phyloP scores from a whole-genome alignment of 2,797 vertebrate genomes.

The Florisuga fusca region DNA sequence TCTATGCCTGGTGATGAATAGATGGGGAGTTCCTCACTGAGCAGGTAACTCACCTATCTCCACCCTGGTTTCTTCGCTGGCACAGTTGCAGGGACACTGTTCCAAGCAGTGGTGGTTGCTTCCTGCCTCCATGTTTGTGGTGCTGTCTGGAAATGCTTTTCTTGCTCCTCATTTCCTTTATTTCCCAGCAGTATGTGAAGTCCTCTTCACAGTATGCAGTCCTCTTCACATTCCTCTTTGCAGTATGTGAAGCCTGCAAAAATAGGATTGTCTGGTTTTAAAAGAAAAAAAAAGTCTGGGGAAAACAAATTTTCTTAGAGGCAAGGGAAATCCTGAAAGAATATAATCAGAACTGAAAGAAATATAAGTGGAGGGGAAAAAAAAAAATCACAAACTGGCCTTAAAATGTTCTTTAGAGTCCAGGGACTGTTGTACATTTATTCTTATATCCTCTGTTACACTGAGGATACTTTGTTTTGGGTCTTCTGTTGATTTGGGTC shows the following conservation, averaged over 20 bases:
- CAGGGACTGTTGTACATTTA: not conserved
- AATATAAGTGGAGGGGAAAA: not conserved
- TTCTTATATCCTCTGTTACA: not conserved
- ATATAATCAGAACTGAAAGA: not conserved
- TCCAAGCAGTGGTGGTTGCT: not conserved
- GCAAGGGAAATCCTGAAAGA: not conserved
- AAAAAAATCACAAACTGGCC: not conserved
- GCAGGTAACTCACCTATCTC: not conserved
- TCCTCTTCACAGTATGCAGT: too few relatives aligned
- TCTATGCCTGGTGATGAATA: not conserved
- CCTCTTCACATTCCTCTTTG: too few relatives aligned
- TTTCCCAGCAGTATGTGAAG: not conserved
- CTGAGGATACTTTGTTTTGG: not conserved
- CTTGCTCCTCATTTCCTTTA: not conserved
- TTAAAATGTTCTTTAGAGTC: not conserved
- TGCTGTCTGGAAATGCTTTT: not conserved
- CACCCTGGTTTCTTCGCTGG: not conserved
- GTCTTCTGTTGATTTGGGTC: not conserved
- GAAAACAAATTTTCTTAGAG: not conserved
- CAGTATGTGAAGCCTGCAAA: not conserved
- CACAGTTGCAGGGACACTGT: fast-evolving
- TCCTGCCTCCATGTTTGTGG: not conserved
- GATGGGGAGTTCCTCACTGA: not conserved
- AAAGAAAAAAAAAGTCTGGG: not conserved
- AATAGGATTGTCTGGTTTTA: not conserved